A percentile compares a stretch with the other conserved stretches of the same genome.
These are phyloP conservation scores for Nomada flava DNA, from an alignment of 2,888 invertebrate genomes.

Conservation along the genomic window DNA sequence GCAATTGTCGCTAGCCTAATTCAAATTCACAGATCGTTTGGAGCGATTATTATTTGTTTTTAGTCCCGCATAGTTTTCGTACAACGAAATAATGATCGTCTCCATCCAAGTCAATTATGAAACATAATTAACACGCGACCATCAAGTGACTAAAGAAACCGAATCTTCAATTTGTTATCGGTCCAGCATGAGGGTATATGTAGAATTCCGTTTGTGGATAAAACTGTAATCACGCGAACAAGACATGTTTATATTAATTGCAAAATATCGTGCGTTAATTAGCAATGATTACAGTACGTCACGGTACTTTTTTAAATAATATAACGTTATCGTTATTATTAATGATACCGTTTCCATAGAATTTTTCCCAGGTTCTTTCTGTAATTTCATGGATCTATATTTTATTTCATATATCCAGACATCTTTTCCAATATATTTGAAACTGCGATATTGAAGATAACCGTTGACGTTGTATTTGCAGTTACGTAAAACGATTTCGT, in stretches of 20 bases:
- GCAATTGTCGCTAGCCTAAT: slow-evolving; percentile 46
- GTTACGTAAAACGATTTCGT: slow-evolving; percentile 45
- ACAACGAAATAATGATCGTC: background rate
- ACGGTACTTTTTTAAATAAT: background rate
- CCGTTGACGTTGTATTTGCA: slow-evolving; percentile 28
- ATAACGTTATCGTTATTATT: too few relatives aligned
- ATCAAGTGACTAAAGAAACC: background rate
- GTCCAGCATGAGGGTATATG: background rate
- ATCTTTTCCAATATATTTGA: background rate
- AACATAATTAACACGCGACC: background rate
- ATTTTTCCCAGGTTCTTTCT: too few relatives aligned
- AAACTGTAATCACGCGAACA: too few relatives aligned
- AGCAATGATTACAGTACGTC: background rate
- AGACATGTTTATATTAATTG: background rate
- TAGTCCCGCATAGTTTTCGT: background rate
- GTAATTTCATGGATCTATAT: too few relatives aligned
- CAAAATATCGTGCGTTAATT: background rate
- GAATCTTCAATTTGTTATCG: slow-evolving; percentile 19
- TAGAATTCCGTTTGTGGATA: background rate
- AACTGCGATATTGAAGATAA: slow-evolving; percentile 38
- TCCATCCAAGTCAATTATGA: background rate
- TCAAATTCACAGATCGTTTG: slow-evolving; percentile 11
- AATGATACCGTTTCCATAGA: too few relatives aligned
- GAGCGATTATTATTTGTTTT: background rate
- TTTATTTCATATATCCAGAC: background rate